Percentiles rank a stretch among this genome's conserved stretches.
Conservation (phyloP, 2,113 vertebrate species). For the Ceuthmochares aereus region DNA sequence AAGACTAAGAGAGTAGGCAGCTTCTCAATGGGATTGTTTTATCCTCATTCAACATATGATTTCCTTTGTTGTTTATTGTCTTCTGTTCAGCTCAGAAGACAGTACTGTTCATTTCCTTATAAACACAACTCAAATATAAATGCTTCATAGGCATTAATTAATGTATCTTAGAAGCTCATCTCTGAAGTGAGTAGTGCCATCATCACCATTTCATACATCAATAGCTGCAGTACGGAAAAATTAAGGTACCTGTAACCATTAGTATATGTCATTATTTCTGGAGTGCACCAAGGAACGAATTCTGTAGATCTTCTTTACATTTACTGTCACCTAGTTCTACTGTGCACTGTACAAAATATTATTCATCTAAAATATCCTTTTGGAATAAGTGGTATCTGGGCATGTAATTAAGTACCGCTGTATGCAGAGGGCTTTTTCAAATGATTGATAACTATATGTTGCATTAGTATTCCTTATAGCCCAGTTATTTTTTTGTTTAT, state of each 20-base stretch:
- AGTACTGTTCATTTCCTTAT: not conserved
- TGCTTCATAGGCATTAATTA: not conserved
- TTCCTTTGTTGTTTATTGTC: not conserved
- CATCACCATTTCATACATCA: not conserved
- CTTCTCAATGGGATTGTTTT: not conserved
- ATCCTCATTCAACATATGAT: rapidly evolving
- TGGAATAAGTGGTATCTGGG: not conserved
- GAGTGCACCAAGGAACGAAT: not conserved
- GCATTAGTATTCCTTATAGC: not conserved
- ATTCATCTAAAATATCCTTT: not conserved
- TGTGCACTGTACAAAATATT: not conserved
- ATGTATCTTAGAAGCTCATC: not conserved
- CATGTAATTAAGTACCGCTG: not conserved
- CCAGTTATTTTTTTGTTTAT: not conserved
- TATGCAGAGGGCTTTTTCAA: not conserved
- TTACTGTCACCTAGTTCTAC: not conserved
- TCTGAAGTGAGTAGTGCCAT: not conserved
- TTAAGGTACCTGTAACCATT: not conserved
- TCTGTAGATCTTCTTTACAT: not conserved
- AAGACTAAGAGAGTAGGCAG: not conserved
- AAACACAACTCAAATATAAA: not conserved
- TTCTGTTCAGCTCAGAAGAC: not conserved
- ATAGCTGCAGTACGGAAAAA: not conserved
- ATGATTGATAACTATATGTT: not conserved
- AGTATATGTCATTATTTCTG: not conserved